Percentiles rank a stretch among this genome's conserved stretches.
Conservation (phyloP, 92 coral and sea anemone genomes). For the Scolanthus callimorphus region DNA sequence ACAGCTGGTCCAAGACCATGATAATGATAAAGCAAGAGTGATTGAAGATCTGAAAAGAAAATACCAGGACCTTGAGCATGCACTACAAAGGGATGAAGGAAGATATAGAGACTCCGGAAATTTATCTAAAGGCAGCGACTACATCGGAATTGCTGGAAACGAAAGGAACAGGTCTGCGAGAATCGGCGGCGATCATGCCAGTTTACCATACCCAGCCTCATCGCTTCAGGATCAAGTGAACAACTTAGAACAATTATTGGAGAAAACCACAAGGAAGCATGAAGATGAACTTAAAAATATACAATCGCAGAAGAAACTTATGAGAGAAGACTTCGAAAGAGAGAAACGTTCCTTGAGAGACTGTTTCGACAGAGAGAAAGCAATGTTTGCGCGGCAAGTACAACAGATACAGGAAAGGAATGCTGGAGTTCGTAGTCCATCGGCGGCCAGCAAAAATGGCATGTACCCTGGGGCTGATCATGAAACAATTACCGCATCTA, state of each 20-base stretch:
- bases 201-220: too few species aligned
- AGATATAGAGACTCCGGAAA: conserved; percentile 33
- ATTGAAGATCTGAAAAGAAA: conserved; percentile 55
- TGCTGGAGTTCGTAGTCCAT: too few species aligned
- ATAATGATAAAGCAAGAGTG: conserved; percentile 56
- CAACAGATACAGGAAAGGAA: conserved; percentile 11
- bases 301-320: conserved; percentile 50
- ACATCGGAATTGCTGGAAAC: too few species aligned
- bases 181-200: too few species aligned
- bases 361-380: conserved; percentile 56
- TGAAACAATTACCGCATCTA: too few species aligned
- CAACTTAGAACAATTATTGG: conserved; percentile 41
- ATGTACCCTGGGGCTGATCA: too few species aligned
- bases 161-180: too few species aligned
- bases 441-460: too few species aligned
- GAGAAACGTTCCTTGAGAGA: conserved; percentile 54
- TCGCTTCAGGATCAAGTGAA: conserved; percentile 54
- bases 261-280: conserved; percentile 51
- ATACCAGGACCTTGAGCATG: conserved; percentile 51
- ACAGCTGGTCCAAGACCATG: conserved; percentile 33
- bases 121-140: too few species aligned
- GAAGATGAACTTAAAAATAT: conserved; percentile 61
- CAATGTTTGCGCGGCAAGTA: conserved; percentile 33
- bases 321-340: conserved; percentile 67
- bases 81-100: conserved; percentile 44